Conservation (phyloP, 2,797 vertebrate genomes). For the Mus caroli region DNA sequence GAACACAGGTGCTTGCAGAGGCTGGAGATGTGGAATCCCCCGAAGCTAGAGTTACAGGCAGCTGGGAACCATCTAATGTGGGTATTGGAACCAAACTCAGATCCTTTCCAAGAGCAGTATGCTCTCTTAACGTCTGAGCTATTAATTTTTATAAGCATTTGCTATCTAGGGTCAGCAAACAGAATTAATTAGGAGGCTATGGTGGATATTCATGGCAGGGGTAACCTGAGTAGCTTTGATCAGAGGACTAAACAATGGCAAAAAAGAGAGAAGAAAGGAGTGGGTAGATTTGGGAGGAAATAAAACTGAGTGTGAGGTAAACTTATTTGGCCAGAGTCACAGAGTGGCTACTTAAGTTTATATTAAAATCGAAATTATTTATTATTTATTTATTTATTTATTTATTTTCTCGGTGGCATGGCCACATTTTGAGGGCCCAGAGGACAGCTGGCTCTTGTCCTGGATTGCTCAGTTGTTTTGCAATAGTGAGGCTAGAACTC, state of each 20-base stretch:
- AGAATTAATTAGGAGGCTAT: background rate
- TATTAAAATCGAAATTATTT: background rate
- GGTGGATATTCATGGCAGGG: background rate
- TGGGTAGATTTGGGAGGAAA: background rate
- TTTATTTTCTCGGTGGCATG: background rate
- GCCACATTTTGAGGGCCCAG: background rate
- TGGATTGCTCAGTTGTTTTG: background rate
- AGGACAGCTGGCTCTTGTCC: background rate
- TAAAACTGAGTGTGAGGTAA: slow-evolving; percentile 18
- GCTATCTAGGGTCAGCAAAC: background rate
- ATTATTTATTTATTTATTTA: too few species aligned
- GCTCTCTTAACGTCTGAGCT: background rate
- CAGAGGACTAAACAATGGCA: background rate
- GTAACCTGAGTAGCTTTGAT: background rate
- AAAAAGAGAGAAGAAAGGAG: background rate
- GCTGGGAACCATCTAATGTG: too few species aligned
- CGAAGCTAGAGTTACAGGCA: background rate
- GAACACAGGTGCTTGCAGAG: background rate
- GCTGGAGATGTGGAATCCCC: background rate
- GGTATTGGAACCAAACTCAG: background rate
- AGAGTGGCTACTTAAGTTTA: background rate
- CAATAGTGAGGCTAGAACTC: background rate
- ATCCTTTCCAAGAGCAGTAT: background rate
- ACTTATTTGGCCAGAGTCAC: background rate
- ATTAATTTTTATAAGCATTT: background rate